These are phyloP conservation scores for Paramormyrops hopkinsi DNA, from an alignment of 2,797 vertebrate genomes.

Conservation along the genomic window DNA sequence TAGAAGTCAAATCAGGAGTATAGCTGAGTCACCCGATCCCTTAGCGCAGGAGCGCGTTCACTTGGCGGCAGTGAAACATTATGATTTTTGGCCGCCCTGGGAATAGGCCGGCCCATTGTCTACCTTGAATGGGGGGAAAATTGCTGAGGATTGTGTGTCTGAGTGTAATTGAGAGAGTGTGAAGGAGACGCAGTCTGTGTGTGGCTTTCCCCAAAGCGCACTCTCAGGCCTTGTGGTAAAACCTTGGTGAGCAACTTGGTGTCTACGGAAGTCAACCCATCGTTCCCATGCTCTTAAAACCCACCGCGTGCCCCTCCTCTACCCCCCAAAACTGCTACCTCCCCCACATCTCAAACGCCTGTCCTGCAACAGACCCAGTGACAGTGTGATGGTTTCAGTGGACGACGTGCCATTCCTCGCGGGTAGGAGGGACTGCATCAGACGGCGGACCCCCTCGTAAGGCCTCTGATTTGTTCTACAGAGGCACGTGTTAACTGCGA, in stretches of 20 bases:
- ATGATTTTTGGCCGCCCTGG: neutral
- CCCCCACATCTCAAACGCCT: neutral
- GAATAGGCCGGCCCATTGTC: neutral
- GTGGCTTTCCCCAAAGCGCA: conserved; percentile 19
- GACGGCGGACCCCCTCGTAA: neutral
- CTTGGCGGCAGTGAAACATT: neutral
- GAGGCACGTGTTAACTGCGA: conserved; percentile 21
- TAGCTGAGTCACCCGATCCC: neutral
- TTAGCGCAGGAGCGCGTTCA: neutral
- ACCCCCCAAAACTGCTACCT: neutral
- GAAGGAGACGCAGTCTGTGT: conserved; percentile 5
- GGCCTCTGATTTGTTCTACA: conserved; percentile 1
- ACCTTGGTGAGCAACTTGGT: neutral
- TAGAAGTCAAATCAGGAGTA: neutral
- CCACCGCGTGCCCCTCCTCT: neutral
- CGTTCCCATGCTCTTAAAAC: conserved; percentile 20
- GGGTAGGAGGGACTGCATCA: neutral
- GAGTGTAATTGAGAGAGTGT: neutral
- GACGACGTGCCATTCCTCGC: neutral
- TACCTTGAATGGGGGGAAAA: neutral
- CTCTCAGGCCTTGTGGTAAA: conserved; percentile 14
- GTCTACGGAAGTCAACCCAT: conserved; percentile 18
- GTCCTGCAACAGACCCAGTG: neutral
- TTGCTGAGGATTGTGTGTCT: conserved; percentile 4
- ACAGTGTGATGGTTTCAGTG: neutral